phyloP scores from a whole-genome alignment of 2,797 vertebrate species.

The Monodelphis domestica region DNA sequence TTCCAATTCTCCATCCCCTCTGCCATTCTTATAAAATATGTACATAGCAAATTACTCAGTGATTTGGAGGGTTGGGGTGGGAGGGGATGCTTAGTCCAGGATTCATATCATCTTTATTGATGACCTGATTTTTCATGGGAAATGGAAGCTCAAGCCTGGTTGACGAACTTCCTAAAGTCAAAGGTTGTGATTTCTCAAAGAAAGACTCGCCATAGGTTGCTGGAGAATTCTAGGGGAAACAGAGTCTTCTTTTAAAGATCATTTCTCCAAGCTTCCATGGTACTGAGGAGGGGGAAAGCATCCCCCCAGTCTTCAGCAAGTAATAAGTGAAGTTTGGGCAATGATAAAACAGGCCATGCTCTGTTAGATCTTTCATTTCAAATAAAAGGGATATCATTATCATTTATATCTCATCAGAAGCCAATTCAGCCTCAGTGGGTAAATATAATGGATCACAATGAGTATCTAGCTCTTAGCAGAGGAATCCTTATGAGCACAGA shows the following conservation, averaged over 20 bases:
- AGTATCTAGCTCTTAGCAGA: slow-evolving; percentile 54
- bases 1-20: neutral
- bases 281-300: slow-evolving; percentile 20
- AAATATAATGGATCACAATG: slow-evolving; percentile 70
- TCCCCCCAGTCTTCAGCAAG: slow-evolving; percentile 26
- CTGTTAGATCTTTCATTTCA: slow-evolving; percentile 72
- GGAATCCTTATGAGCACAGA: slow-evolving; percentile 51
- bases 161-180: neutral
- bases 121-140: neutral
- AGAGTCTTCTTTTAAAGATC: neutral
- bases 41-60: neutral
- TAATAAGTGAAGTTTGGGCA: slow-evolving; percentile 57
- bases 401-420: slow-evolving; percentile 69
- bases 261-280: neutral
- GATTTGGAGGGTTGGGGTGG: neutral
- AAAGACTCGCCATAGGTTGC: neutral
- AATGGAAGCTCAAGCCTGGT: neutral
- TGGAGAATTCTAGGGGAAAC: neutral
- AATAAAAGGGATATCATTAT: slow-evolving; percentile 75
- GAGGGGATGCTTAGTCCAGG: neutral
- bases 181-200: neutral
- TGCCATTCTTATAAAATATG: neutral
- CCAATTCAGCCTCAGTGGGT: slow-evolving; percentile 65
- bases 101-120: neutral
- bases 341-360: slow-evolving; percentile 65